Conservation (phyloP, 2,113 vertebrate species). For the Colinus virginianus region DNA sequence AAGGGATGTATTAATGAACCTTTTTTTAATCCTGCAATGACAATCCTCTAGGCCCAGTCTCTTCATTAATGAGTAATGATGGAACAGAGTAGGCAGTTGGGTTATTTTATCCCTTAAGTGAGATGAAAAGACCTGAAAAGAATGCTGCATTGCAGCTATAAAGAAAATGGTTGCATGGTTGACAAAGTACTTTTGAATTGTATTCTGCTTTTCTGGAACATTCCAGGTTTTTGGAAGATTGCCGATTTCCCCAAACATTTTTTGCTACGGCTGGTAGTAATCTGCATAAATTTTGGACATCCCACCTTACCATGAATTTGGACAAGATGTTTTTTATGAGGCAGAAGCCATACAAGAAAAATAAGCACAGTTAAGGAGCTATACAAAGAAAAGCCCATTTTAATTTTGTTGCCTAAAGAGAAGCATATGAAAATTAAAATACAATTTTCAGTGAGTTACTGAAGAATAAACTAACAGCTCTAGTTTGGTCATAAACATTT, state of each 20-base stretch:
- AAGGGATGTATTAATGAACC: slow-evolving; percentile 43
- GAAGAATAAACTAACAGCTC: neutral
- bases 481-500: neutral
- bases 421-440: neutral
- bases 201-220: neutral
- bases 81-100: slow-evolving; percentile 60
- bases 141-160: slow-evolving; percentile 69
- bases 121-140: neutral
- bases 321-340: neutral
- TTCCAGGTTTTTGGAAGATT: neutral
- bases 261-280: neutral
- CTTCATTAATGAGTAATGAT: slow-evolving; percentile 69
- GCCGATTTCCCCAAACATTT: neutral
- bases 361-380: neutral
- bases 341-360: neutral
- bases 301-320: neutral
- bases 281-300: neutral
- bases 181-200: slow-evolving; percentile 25
- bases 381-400: neutral
- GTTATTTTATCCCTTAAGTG: slow-evolving; percentile 58
- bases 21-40: slow-evolving; percentile 9
- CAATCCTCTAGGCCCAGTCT: slow-evolving; percentile 37
- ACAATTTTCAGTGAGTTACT: neutral
- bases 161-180: neutral
- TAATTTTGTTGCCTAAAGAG: neutral